Evolutionary conservation across 2,888 invertebrate genomes (phyloP).

Genomic region (Tuta absoluta): DNA sequence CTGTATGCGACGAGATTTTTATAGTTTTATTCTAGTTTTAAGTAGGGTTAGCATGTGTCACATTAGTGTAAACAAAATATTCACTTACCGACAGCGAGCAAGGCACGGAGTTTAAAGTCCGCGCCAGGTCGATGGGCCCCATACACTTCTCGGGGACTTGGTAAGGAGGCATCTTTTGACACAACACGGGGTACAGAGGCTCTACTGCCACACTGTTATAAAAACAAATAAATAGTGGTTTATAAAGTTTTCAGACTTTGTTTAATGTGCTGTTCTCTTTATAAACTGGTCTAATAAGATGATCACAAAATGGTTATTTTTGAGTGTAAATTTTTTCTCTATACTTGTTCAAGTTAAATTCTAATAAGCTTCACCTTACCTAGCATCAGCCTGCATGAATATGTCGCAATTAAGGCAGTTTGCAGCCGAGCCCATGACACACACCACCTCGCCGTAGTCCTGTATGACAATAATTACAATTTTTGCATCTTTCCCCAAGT

Average conservation of each 20-base stretch:
- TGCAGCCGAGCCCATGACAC: constrained; percentile 94
- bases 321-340: too few relatives aligned
- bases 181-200: constrained; percentile 90
- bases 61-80: not conserved
- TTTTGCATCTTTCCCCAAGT: too few relatives aligned
- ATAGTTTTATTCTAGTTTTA: too few relatives aligned
- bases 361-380: constrained; percentile 57
- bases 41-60: too few relatives aligned
- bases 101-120: constrained; percentile 91
- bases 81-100: constrained; percentile 90
- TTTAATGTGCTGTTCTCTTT: too few relatives aligned
- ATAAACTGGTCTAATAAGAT: too few relatives aligned
- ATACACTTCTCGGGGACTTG: constrained; percentile 68
- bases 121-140: constrained; percentile 90
- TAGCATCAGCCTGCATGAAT: constrained; percentile 96
- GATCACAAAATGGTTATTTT: too few relatives aligned
- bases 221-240: not conserved
- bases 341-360: too few relatives aligned
- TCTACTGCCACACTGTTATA: constrained; percentile 91
- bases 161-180: constrained; percentile 78
- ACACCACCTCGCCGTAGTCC: constrained; percentile 97
- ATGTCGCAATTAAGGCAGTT: constrained; percentile 94
- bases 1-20: too few relatives aligned
- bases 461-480: constrained; percentile 45
- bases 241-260: too few relatives aligned